phyloP scores from a whole-genome alignment of 2,888 invertebrate genomes.

The Cepaea hortensis region DNA sequence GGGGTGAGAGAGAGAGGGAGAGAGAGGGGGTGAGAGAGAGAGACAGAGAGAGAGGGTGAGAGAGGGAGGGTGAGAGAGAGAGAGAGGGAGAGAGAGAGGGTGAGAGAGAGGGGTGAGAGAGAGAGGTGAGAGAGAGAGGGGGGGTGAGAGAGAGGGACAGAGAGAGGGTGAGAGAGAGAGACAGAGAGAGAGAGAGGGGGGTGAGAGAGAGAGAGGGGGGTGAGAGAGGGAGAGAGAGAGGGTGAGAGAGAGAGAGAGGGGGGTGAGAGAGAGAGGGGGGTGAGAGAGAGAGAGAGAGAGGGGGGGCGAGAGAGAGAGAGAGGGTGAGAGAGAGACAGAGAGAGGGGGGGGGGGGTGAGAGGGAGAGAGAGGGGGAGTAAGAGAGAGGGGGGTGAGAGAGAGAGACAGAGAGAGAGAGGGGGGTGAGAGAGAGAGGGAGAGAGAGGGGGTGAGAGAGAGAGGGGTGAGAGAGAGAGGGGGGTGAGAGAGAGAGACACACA shows the following conservation, averaged over 20 bases:
- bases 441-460: constrained; percentile 28
- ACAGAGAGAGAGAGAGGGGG: constrained; percentile 37
- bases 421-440: constrained; percentile 17
- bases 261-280: background rate
- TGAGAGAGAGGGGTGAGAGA: background rate
- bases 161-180: constrained; percentile 4
- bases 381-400: constrained; percentile 12
- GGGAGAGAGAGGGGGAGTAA: background rate
- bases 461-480: background rate
- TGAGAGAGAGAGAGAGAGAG: background rate
- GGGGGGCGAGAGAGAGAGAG: background rate
- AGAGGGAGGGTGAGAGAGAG: background rate
- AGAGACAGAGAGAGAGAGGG: background rate
- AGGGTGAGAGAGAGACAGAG: background rate
- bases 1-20: background rate
- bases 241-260: background rate
- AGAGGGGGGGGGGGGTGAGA: background rate
- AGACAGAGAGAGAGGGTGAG: background rate
- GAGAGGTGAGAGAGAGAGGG: background rate
- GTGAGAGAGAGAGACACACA: background rate
- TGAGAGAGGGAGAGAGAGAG: background rate
- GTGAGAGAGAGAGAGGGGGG: background rate
- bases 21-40: background rate
- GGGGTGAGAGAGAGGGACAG: background rate
- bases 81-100: background rate